A percentile compares a stretch with the other conserved stretches of the same genome.
Conservation (phyloP, 2,113 vertebrate species). For the Mesocricetus auratus region DNA sequence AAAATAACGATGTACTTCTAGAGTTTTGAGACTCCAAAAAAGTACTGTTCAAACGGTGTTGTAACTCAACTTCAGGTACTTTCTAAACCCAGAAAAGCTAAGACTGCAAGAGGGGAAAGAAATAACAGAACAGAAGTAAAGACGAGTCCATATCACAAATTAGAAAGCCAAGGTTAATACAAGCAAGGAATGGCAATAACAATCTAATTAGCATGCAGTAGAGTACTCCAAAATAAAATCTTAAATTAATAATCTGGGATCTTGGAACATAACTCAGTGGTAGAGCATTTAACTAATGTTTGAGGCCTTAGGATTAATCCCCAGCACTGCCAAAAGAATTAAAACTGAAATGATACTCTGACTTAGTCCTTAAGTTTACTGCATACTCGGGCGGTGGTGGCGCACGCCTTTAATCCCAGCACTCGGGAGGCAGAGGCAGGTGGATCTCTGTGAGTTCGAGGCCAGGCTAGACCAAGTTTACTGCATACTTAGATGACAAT, state of each 20-base stretch:
- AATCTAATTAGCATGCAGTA: not conserved
- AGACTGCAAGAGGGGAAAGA: not conserved
- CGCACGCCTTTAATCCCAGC: no score
- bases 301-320: not conserved
- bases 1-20: not conserved
- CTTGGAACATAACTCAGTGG: no score
- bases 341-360: not conserved
- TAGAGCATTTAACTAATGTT: not conserved
- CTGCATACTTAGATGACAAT: not conserved
- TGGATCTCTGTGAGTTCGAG: no score
- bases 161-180: not conserved
- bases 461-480: no score
- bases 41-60: not conserved
- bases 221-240: not conserved
- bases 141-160: not conserved
- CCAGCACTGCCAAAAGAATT: not conserved
- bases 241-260: not conserved
- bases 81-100: not conserved
- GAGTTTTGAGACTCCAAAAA: not conserved
- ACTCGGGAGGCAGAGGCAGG: no score
- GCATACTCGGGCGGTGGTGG: no score
- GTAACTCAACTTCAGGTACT: not conserved
- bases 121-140: not conserved
- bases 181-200: not conserved
- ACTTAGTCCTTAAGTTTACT: conserved; percentile 3